Evolutionary conservation across 92 coral and sea anemone genomes (phyloP), one percentile per base, ranked within the genome.

Genomic region (Actinernus sp.): DNA sequence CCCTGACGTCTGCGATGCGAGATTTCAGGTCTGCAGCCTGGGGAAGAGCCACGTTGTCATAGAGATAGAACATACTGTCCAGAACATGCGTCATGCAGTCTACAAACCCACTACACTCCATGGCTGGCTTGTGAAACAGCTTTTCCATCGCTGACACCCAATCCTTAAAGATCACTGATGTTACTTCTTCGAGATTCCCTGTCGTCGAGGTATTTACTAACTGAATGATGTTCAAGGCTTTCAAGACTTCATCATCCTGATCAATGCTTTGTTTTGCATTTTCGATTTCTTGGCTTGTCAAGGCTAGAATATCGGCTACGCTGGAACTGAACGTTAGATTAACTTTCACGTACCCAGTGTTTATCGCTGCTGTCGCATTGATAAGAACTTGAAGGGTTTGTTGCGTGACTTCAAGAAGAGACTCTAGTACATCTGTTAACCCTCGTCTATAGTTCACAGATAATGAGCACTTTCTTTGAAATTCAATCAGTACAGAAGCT

Each of bases 101-200:
- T 2, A 38, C 58, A 50, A 90, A 85, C 2, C 96, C 96, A 49
- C 38, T 58, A 38, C 96, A 90, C 8, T 80, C 85, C 3, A 68
- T 58, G 33, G 74, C 40, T 7, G 82, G 63, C 30, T 56, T 11
- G 33, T 75, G 69, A 29, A 90, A 90, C 21, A 85, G 41, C 34
- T 53, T 64, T 65, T 79, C 92, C 92, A 90, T 80, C 22, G 74
- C 81, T 4, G 96, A 76, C 27, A 63, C 56, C 96, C 92, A 90
- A 63, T 85, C 84, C 25, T 22, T 58, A 25, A 61, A 78, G 13
- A 85, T 62, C 33, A 90, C 32, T 1, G 65, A 44, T 21, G 71
- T 49, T 9, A 76, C 82, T 14, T 78, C 40, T 37, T 53, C 56
- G 12, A 90, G 77, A 3, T 40, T 84, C 1, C 59, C 46, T 29